Conservation (phyloP, 2,113 vertebrate species). For the Choloepus hoffmanni region DNA sequence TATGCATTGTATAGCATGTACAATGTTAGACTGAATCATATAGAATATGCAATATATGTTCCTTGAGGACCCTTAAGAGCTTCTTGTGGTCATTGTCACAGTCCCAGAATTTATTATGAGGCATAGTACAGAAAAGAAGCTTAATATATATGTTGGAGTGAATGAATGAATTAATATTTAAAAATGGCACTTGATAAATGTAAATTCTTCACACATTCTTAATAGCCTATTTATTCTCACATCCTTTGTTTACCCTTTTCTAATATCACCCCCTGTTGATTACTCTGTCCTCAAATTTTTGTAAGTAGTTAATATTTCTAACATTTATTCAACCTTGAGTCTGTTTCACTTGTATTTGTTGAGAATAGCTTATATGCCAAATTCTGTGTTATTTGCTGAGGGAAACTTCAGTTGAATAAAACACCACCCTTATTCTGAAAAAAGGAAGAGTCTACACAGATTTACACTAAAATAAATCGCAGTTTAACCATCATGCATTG, state of each 20-base stretch:
- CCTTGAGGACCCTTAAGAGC: background rate
- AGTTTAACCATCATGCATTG: background rate
- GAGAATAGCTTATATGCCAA: background rate
- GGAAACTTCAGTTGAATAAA: background rate
- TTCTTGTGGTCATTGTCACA: background rate
- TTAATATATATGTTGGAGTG: background rate
- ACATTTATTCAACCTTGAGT: background rate
- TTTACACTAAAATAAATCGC: background rate
- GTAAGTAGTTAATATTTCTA: background rate
- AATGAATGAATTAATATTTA: constrained; percentile 8
- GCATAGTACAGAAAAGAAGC: background rate
- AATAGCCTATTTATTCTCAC: background rate
- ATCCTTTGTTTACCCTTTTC: background rate
- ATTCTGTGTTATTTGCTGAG: background rate
- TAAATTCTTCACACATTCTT: background rate
- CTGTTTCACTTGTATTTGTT: background rate
- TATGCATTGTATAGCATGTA: background rate
- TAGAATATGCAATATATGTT: background rate
- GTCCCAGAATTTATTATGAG: background rate
- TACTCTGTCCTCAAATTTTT: background rate
- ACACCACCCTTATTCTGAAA: background rate
- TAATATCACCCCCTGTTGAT: background rate
- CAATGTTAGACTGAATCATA: background rate
- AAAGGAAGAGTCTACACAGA: background rate
- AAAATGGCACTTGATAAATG: background rate